Evolutionary conservation across 2,113 vertebrate species (phyloP), one percentile per base, ranked within the genome.

Genomic region (Amphiprion ocellaris): DNA sequence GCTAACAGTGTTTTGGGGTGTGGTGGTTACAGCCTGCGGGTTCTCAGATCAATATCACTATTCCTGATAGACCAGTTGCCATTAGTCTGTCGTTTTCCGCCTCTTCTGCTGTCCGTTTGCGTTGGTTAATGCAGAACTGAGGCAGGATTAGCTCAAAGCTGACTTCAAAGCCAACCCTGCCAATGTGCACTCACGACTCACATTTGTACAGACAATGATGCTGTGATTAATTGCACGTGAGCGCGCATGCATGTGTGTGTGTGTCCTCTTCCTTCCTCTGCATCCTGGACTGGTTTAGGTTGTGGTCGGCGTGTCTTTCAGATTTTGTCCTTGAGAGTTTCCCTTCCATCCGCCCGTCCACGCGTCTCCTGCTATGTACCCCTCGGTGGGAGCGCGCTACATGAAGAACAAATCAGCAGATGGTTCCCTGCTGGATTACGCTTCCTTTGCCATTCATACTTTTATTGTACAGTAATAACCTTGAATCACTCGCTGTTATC

Each of bases 271-370:
- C 49, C 74, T 78, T 68, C 77, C 79, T 70, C 28, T 39, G 52
- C 64, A 79, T 87, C 75, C 89, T 82, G 77, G 49, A 49, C 61
- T 26, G 28, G 49, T 68, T 78, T 46, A 64, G 37, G 54, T 47
- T 4, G 54, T 14, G 12, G 74, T 74, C 12, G 16, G 28, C 10
- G 0, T 6, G 14, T 76, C 87, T 8, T 72, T 76, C 15, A 37
- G 47, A 21, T 82, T 89, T 85, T 79, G 85, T 80, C 92, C 92
- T 92, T 90, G 85, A 83, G 80, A 82, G 75, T 70, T 87, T 90
- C 88, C 73, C 75, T 58, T 80, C 74, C n/a, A 37, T 70, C 77
- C 58, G 54, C 63, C 76, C 23, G 39, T 80, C 59, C 11, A 0
- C 10, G 11, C 15, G 1, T 65, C 83, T 82, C 73, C 78, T 79